These are phyloP conservation scores for Gnathonemus echidnorhynchus DNA, from an alignment of 2,113 vertebrate genomes.

Conservation along the genomic window DNA sequence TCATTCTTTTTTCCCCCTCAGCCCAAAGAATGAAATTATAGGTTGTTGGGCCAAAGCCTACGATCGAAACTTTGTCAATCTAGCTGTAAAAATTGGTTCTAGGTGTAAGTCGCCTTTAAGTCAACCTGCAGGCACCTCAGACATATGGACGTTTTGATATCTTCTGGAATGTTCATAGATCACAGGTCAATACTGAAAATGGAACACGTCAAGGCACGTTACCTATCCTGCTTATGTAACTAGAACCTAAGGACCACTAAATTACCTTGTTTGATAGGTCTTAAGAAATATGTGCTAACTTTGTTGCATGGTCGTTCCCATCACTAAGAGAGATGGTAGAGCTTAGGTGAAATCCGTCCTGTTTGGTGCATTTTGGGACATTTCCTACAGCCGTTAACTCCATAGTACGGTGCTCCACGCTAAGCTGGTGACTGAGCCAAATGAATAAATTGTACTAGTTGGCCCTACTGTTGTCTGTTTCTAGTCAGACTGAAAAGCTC, in stretches of 20 bases:
- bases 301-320: neutral
- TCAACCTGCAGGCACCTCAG: neutral
- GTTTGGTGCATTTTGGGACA: neutral
- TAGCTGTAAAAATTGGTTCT: neutral
- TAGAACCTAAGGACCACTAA: neutral
- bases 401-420: neutral
- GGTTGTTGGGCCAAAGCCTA: neutral
- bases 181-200: neutral
- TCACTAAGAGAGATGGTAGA: neutral
- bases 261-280: neutral
- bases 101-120: neutral
- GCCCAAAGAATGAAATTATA: neutral
- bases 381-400: neutral
- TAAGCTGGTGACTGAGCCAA: constrained; percentile 5
- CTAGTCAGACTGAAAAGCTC: neutral
- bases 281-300: neutral
- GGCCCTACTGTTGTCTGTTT: neutral
- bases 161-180: neutral
- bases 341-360: neutral
- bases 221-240: neutral
- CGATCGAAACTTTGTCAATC: neutral
- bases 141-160: neutral
- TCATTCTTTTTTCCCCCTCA: neutral
- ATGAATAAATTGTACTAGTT: neutral
- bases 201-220: neutral